phyloP scores from a whole-genome alignment of 2,888 invertebrate species.

The Latheticus oryzae region DNA sequence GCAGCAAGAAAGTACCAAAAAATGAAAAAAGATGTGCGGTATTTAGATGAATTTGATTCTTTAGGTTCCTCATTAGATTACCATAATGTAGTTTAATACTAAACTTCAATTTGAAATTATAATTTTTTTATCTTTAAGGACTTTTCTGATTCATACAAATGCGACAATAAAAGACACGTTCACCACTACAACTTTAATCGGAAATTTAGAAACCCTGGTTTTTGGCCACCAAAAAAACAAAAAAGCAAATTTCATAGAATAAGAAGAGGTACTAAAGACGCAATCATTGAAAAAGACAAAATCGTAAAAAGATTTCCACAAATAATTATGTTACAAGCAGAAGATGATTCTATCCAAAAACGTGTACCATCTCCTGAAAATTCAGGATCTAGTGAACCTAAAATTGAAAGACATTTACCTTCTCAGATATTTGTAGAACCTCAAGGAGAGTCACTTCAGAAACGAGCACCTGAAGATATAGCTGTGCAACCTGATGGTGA shows the following conservation, averaged over 20 bases:
- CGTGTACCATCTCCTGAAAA: conserved; percentile 1
- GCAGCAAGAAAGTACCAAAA: conserved; percentile 44
- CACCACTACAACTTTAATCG: conserved; percentile 4
- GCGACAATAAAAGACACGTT: conserved; percentile 18
- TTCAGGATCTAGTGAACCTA: background rate
- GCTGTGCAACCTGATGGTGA: conserved; percentile 12
- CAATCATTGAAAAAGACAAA: background rate
- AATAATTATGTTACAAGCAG: conserved; percentile 1
- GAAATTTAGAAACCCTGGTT: conserved; percentile 7
- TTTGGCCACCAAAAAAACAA: too few relatives aligned
- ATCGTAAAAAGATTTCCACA: background rate
- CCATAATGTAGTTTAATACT: background rate
- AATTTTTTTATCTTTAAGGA: too few relatives aligned
- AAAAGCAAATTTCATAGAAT: conserved; percentile 5
- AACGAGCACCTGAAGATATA: conserved; percentile 3
- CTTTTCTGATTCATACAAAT: conserved; percentile 2
- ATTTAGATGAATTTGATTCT: background rate
- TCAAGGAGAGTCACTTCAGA: background rate
- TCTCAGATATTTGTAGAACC: conserved; percentile 14
- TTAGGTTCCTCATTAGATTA: background rate
- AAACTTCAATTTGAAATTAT: conserved; percentile 3
- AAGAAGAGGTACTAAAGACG: conserved; percentile 8
- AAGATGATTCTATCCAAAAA: conserved; percentile 10
- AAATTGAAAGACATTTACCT: conserved; percentile 7
- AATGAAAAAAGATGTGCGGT: conserved; percentile 33